A percentile compares a stretch with the other conserved stretches of the same genome.
phyloP scores from a whole-genome alignment of 2,888 invertebrate species.

The Epistrophe grossulariae region DNA sequence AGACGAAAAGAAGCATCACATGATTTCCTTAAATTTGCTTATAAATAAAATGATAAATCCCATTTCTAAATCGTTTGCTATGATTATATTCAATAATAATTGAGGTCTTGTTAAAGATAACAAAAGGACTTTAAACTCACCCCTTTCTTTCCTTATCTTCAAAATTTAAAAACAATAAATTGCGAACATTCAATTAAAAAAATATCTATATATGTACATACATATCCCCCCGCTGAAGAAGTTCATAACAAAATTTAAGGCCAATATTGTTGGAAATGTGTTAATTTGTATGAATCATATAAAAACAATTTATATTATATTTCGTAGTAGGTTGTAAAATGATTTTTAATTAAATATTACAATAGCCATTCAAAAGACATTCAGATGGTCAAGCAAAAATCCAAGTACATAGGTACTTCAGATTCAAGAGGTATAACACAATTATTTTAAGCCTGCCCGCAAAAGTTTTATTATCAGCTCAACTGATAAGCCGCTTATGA shows the following conservation, averaged over 20 bases:
- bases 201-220: background rate
- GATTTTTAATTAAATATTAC: background rate
- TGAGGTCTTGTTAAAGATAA: background rate
- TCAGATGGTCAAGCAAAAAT: background rate
- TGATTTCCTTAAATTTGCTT: too few species aligned
- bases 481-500: background rate
- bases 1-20: too few species aligned
- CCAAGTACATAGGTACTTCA: background rate
- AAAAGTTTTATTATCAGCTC: background rate
- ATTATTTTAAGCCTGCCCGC: background rate
- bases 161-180: background rate
- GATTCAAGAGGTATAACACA: background rate
- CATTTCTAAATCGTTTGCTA: background rate
- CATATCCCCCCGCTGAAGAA: background rate
- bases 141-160: conserved; percentile 7
- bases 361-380: background rate
- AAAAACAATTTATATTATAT: background rate
- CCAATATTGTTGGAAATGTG: background rate
- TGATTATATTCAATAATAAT: background rate
- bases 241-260: background rate
- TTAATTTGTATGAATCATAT: background rate
- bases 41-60: too few species aligned
- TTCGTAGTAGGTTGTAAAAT: background rate
- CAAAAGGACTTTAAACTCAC: conserved; percentile 6
- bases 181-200: background rate